Base-by-base conservation (phyloP, 2,888 invertebrate species). In the Lypha dubia region DNA sequence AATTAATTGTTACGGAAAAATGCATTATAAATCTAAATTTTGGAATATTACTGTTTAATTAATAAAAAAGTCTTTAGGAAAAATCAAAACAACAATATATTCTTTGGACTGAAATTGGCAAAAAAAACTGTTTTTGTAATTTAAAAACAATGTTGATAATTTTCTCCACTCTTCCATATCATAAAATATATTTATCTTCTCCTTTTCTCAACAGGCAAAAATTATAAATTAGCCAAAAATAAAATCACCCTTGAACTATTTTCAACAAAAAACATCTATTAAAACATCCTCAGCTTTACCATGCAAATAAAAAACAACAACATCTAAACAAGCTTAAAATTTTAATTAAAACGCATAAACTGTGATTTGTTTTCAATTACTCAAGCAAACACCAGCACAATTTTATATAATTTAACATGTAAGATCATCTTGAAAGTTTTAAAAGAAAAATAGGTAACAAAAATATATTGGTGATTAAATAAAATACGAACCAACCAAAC, bases 171-270 rank as follows among this genome's bases (percentile, higher is more conserved):
- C 41, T 70, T 20, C 38, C 56, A 60, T 53, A 49, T 41, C 28
- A 74, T 71, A 76, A 82, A 79, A 41, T 49, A 24, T 62, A 62
- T 17, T 28, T 85, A 58, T 79, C 51, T 53, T 58, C 85, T 51
- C 35, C 28, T 86, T 90, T 89, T 87, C 85, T 89, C 85, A 87
- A 81, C 90, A 90, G 90, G 90, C 90, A 90, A 90, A 86, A 85
- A 77, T 88, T 90, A 88, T 90, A 90, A 90, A 75, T 63, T 67
- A 41, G 6, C 46, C 13, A 1, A 60, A 65, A n/a, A 35, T 49
- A 63, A 17, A 9, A 73, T 46, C 20, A 44, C 8, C 20, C 38
- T 63, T 8, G 38, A 76, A 28, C 28, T 35, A n/a, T 56, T 58
- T 75, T 13, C 38, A 76, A 76, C 3, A 22, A 28, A 51, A 65